Evolutionary conservation across 1,140 invertebrate species (phyloP).

Genomic region (Pteromalus puparum): DNA sequence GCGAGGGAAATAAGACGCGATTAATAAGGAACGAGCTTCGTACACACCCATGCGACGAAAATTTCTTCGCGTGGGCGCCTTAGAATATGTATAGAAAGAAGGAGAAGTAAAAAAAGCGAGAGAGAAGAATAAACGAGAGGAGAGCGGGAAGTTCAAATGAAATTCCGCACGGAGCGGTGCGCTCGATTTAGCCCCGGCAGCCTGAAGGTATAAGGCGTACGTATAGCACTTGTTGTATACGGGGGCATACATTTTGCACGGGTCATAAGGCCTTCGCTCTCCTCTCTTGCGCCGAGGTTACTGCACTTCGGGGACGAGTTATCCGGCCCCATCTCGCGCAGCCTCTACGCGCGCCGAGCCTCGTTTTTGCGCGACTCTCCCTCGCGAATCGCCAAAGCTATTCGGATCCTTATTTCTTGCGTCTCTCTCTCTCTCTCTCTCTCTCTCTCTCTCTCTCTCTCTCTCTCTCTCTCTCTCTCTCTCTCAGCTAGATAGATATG

Average conservation of each 20-base stretch:
- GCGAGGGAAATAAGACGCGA: not conserved
- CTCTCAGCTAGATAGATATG: too few relatives aligned
- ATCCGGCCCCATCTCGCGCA: slow-evolving; percentile 58
- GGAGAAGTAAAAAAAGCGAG: not conserved
- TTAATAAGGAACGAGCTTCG: slow-evolving; percentile 18
- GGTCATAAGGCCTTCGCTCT: slow-evolving; percentile 66
- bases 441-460: too few relatives aligned
- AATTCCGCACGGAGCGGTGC: slow-evolving; percentile 28
- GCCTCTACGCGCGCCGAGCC: slow-evolving; percentile 23
- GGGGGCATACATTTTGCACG: slow-evolving; percentile 69
- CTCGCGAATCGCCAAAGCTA: not conserved
- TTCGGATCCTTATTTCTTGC: not conserved
- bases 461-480: too few relatives aligned
- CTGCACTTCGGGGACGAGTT: slow-evolving; percentile 72
- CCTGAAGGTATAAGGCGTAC: not conserved
- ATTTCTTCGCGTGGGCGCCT: not conserved
- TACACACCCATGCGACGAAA: not conserved
- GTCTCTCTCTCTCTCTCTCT: not conserved
- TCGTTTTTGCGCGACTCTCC: slow-evolving; percentile 20
- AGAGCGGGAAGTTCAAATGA: slow-evolving; percentile 26
- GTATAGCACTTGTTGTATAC: slow-evolving; percentile 38
- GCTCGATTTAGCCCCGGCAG: slow-evolving; percentile 52
- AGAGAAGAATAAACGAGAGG: not conserved
- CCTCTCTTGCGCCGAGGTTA: slow-evolving; percentile 65
- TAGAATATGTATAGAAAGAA: not conserved